phyloP scores from a whole-genome alignment of 2,888 invertebrate species.

The Willowsia nigromaculata region DNA sequence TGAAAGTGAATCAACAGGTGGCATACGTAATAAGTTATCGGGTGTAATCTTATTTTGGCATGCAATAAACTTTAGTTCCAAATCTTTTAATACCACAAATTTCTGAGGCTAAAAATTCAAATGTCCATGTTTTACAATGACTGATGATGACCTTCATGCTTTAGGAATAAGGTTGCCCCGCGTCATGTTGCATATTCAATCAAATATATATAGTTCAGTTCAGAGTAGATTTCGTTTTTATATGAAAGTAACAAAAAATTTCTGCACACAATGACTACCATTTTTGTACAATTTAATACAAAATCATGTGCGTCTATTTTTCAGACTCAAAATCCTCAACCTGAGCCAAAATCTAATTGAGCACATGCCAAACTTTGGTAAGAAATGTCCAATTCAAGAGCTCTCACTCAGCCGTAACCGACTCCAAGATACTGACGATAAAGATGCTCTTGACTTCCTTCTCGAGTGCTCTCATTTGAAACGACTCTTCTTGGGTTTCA shows the following conservation, averaged over 20 bases:
- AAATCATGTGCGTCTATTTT: slow-evolving; percentile 54
- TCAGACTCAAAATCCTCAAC: slow-evolving; percentile 86
- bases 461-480: slow-evolving; percentile 75
- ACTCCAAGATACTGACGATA: slow-evolving; percentile 77
- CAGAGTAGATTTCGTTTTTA: neutral
- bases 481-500: slow-evolving; percentile 77
- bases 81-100: neutral
- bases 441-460: slow-evolving; percentile 77
- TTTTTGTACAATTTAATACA: neutral
- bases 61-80: neutral
- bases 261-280: neutral
- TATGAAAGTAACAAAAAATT: too few species aligned
- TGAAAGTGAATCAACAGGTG: slow-evolving; percentile 25
- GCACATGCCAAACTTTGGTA: slow-evolving; percentile 77
- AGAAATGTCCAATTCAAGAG: slow-evolving; percentile 77
- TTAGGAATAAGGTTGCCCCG: too few species aligned
- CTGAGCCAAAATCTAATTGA: slow-evolving; percentile 86
- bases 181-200: neutral
- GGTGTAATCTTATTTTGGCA: neutral
- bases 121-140: too few species aligned
- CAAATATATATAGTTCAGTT: neutral
- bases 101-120: neutral
- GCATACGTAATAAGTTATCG: neutral
- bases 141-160: neutral
- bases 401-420: slow-evolving; percentile 77